These are phyloP conservation scores for Dendrocincla fuliginosa DNA, from an alignment of 2,797 vertebrate genomes.

Conservation along the genomic window DNA sequence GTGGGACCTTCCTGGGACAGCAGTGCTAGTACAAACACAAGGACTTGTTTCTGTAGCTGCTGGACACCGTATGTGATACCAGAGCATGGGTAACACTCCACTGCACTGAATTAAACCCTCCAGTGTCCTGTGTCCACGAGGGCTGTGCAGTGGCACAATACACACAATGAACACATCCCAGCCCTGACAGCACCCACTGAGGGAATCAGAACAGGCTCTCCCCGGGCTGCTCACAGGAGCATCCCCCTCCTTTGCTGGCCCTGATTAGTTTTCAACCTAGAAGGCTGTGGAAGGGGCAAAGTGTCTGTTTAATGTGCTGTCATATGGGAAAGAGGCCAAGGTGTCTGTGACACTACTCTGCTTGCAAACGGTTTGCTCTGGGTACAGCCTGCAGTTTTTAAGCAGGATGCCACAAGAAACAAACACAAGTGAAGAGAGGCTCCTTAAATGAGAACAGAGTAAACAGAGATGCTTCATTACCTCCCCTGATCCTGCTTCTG, in stretches of 20 bases:
- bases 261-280: background rate
- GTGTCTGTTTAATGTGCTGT: background rate
- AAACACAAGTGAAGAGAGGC: background rate
- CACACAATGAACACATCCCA: background rate
- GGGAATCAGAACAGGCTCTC: background rate
- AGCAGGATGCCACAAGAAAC: background rate
- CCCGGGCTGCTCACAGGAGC: background rate
- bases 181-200: background rate
- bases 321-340: background rate
- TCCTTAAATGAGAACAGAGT: background rate
- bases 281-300: background rate
- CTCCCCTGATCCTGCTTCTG: background rate
- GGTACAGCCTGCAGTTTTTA: background rate
- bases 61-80: background rate
- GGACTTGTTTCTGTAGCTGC: background rate
- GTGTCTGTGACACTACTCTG: background rate
- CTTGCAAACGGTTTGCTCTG: background rate
- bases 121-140: background rate
- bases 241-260: background rate
- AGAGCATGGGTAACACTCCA: accelerated
- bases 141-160: background rate
- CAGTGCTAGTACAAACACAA: background rate
- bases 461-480: background rate
- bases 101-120: background rate
- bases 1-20: background rate